Evolutionary conservation across 2,888 invertebrate species (phyloP).

Genomic region (Bhutanitis thaidina): DNA sequence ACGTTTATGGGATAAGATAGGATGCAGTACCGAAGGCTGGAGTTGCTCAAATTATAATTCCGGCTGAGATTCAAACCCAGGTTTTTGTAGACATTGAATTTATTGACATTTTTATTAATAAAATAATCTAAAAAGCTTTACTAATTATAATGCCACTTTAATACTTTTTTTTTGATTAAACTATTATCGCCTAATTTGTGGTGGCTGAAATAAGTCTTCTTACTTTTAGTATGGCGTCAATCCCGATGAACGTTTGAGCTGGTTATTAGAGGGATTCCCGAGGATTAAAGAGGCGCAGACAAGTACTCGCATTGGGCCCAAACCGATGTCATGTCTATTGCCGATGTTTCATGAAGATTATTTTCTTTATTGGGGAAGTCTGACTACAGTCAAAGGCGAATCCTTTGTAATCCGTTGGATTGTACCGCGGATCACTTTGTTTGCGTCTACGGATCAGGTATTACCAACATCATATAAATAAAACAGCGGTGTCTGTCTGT

Average conservation of each 20-base stretch:
- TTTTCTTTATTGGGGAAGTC: slow-evolving; percentile 82
- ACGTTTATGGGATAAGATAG: too few relatives aligned
- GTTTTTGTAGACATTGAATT: too few relatives aligned
- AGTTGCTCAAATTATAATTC: too few relatives aligned
- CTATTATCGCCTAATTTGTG: too few relatives aligned
- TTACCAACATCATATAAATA: too few relatives aligned
- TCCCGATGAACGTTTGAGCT: slow-evolving; percentile 59
- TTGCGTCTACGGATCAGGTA: slow-evolving; percentile 81
- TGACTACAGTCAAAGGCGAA: slow-evolving; percentile 61
- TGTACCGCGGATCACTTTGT: slow-evolving; percentile 78
- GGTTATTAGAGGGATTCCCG: slow-evolving; percentile 66
- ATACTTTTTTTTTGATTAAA: too few relatives aligned
- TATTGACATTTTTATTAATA: too few relatives aligned
- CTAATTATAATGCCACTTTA: too few relatives aligned
- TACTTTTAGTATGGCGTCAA: slow-evolving; percentile 68
- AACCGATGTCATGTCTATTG: slow-evolving; percentile 71
- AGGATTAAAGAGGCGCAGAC: slow-evolving; percentile 73
- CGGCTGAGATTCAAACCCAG: too few relatives aligned
- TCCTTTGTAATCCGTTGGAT: slow-evolving; percentile 79
- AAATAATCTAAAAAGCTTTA: too few relatives aligned
- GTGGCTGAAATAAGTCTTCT: background rate
- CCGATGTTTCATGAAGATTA: slow-evolving; percentile 81
- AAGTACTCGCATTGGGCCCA: slow-evolving; percentile 67
- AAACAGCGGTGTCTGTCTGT: too few relatives aligned
- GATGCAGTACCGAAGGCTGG: too few relatives aligned